Evolutionary conservation across 2,797 vertebrate species (phyloP).

Genomic region (Urocyon cinereoargenteus): DNA sequence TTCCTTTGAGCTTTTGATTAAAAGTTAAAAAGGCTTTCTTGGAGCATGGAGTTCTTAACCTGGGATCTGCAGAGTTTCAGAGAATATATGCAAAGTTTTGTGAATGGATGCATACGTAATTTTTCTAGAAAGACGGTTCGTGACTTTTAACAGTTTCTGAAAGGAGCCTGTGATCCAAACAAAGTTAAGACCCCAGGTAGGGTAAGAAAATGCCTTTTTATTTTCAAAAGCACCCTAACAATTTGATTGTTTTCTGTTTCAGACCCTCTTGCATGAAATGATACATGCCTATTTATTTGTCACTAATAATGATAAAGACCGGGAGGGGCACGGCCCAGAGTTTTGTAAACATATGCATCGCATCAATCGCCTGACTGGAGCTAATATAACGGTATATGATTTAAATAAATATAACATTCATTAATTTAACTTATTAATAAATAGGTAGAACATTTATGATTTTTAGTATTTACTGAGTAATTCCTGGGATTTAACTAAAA

Average conservation of each 20-base stretch:
- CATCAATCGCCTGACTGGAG: slow-evolving; percentile 94
- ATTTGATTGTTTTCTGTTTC: slow-evolving; percentile 70
- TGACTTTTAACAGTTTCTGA: slow-evolving; percentile 20
- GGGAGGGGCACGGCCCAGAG: slow-evolving; percentile 96
- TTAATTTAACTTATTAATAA: not conserved
- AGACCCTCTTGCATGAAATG: slow-evolving; percentile 99
- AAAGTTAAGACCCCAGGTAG: not conserved
- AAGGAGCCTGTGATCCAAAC: not conserved
- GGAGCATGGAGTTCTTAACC: not conserved
- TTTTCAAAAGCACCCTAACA: not conserved
- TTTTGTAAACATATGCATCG: slow-evolving; percentile 98
- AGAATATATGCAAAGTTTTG: not conserved
- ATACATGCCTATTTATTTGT: slow-evolving; percentile 98
- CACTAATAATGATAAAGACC: slow-evolving; percentile 95
- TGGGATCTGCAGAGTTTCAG: not conserved
- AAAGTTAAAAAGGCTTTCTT: not conserved
- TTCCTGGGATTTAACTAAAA: not conserved
- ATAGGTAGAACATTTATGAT: not conserved
- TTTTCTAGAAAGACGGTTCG: not conserved
- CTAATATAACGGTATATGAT: slow-evolving; percentile 91
- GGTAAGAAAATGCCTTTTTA: slow-evolving; percentile 27
- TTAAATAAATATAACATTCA: not conserved
- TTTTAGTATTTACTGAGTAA: not conserved
- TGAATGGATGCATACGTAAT: not conserved
- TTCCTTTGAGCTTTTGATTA: not conserved